Evolutionary conservation across 2,797 vertebrate genomes (phyloP).

Genomic region (Nannoperca obscura): DNA sequence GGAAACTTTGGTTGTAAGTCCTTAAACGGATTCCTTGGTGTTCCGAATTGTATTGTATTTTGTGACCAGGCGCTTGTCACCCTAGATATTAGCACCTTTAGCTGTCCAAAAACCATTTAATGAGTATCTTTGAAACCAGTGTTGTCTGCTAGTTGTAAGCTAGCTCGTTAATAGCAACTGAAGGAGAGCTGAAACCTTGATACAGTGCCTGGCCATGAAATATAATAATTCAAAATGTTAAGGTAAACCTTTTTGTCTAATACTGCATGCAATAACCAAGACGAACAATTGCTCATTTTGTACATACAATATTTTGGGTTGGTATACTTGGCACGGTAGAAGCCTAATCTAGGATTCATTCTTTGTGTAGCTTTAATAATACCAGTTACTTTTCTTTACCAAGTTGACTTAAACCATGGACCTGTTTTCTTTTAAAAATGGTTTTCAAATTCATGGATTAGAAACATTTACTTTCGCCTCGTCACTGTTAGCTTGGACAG

Average conservation of each 20-base stretch:
- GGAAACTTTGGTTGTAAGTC: constrained; percentile 54
- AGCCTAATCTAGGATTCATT: constrained; percentile 61
- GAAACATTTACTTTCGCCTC: constrained; percentile 12
- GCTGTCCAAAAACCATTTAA: constrained; percentile 14
- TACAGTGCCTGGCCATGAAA: constrained; percentile 64
- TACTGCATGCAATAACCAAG: constrained; percentile 84
- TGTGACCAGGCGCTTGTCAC: constrained; percentile 60
- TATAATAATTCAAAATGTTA: constrained; percentile 62
- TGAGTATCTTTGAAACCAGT: constrained; percentile 8
- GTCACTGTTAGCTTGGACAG: constrained; percentile 2
- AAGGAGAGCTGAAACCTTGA: constrained; percentile 40
- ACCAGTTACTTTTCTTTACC: constrained; percentile 20
- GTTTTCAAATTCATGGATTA: constrained; percentile 17
- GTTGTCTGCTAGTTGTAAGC: constrained; percentile 24
- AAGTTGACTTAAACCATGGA: constrained; percentile 24
- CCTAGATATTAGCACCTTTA: constrained; percentile 28
- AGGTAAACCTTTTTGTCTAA: constrained; percentile 65
- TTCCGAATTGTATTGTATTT: constrained; percentile 46
- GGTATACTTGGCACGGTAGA: constrained; percentile 66
- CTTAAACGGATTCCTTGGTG: constrained; percentile 39
- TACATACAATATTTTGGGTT: constrained; percentile 79
- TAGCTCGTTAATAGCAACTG: constrained; percentile 26
- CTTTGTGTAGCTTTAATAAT: constrained; percentile 50
- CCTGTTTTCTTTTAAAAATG: constrained; percentile 34
- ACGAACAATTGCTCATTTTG: constrained; percentile 78